Evolutionary conservation across 2,113 vertebrate genomes (phyloP).

Genomic region (Agelaius tricolor): DNA sequence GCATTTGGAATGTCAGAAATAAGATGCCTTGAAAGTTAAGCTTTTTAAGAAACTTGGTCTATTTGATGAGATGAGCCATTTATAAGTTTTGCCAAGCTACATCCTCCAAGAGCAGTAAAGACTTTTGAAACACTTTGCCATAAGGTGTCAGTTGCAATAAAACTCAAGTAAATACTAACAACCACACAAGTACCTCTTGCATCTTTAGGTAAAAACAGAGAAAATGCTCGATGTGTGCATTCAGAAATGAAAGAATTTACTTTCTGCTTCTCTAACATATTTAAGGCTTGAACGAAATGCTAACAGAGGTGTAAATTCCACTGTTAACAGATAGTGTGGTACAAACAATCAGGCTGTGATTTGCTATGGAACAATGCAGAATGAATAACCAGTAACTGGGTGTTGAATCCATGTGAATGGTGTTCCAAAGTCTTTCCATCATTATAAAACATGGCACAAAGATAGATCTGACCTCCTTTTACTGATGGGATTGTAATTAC

Average conservation of each 20-base stretch:
- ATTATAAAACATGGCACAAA: not conserved
- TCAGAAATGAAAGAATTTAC: not conserved
- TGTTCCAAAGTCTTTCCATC: not conserved
- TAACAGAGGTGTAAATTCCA: not conserved
- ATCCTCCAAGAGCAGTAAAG: not conserved
- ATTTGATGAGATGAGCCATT: not conserved
- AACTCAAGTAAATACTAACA: not conserved
- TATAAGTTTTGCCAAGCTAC: not conserved
- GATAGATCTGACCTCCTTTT: not conserved
- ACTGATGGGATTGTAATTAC: not conserved
- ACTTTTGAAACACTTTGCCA: not conserved
- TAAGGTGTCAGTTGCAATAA: not conserved
- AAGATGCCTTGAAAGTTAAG: not conserved
- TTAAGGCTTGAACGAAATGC: not conserved
- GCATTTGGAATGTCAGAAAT: not conserved
- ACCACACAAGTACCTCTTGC: not conserved
- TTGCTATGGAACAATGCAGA: not conserved
- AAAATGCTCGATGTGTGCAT: rapidly evolving
- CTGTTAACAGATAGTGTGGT: not conserved
- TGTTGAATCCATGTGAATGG: not conserved
- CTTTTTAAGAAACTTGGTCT: not conserved
- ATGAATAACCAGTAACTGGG: not conserved
- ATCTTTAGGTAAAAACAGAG: not conserved
- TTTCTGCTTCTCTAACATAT: not conserved
- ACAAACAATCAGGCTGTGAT: not conserved